Base-by-base conservation (phyloP, 1,140 invertebrate species). In the Bilobella aurantiaca region DNA sequence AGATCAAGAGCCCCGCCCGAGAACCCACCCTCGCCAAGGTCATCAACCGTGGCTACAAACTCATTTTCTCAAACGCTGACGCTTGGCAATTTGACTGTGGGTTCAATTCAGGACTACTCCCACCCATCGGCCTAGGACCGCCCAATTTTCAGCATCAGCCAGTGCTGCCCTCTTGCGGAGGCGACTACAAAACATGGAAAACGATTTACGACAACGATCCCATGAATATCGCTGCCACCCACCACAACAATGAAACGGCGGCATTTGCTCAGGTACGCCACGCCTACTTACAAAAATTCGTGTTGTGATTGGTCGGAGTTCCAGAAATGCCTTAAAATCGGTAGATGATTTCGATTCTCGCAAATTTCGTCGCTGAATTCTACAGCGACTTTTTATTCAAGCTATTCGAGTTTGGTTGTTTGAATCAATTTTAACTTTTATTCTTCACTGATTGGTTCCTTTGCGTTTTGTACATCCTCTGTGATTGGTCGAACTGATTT, bases 1-100 rank as follows among this genome's bases (percentile, higher is more conserved):
- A 76, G 67, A 70, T 73, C 53, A 73, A 73, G 87, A 90, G 88
- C 0, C 84, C 79, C 0, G 71, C 71, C n/a, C 58, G 71, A 16
- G 71, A 73, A 46, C 71, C 71, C 14, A 49, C 59, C 23, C 56
- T 74, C 30, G 69, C 73, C 1, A 70, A 74, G 61, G 59, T 74
- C 31, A 72, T 74, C 37, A 69, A 73, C 49, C 59, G 71, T 29
- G 74, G 74, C 0, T 74, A 71, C 68, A 73, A 69, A 46, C 53
- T 74, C 18, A 74, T 74, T 34, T 74, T 74, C 63, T 74, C 74
- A 5, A 74, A 74, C 57, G 72, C 69, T 25, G 74, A 74, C 58
- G 73, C 74, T 12, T 73, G 71, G 70, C 69, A 66, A 12, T 66
- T 72, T 27, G 71, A 72, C 31, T 72, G 71, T 63, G 71, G 71